Conservation (phyloP, 2,888 invertebrate species). For the Xanthorhoe spadicearia region DNA sequence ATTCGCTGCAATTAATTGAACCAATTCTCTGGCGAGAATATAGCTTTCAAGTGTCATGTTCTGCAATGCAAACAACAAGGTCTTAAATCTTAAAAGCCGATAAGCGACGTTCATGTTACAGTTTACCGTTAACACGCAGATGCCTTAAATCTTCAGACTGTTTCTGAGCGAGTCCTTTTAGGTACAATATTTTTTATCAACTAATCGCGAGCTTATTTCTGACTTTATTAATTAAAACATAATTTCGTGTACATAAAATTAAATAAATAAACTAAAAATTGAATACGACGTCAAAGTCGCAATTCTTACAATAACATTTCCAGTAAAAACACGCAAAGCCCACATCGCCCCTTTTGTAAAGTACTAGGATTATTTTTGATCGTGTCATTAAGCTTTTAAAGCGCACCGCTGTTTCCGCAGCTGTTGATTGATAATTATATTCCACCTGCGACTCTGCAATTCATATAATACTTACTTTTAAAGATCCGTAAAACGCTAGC, state of each 20-base stretch:
- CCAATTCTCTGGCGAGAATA: constrained; percentile 4
- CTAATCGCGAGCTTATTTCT: not conserved
- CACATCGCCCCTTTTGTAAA: constrained; percentile 47
- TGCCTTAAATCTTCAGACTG: constrained; percentile 18
- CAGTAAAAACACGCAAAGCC: constrained; percentile 48
- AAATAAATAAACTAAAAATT: constrained; percentile 18
- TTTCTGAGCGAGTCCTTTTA: constrained; percentile 11
- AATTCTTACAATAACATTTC: constrained; percentile 43
- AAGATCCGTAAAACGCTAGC: constrained; percentile 44
- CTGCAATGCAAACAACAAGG: constrained; percentile 16
- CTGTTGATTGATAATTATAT: constrained; percentile 71
- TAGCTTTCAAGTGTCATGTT: constrained; percentile 20
- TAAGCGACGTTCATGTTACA: constrained; percentile 22
- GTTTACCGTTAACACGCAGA: constrained; percentile 28
- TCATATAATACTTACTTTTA: constrained; percentile 47
- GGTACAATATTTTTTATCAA: not conserved
- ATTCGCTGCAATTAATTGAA: constrained; percentile 8
- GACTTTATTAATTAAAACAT: constrained; percentile 1
- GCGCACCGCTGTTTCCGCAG: constrained; percentile 64
- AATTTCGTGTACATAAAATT: constrained; percentile 26
- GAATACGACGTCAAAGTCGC: constrained; percentile 17
- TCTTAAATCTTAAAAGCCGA: constrained; percentile 20
- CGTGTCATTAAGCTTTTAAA: constrained; percentile 61
- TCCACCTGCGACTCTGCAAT: constrained; percentile 67
- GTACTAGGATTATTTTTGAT: constrained; percentile 58